Base-by-base conservation (phyloP, 2,797 vertebrate species). In the Enoplosus armatus region DNA sequence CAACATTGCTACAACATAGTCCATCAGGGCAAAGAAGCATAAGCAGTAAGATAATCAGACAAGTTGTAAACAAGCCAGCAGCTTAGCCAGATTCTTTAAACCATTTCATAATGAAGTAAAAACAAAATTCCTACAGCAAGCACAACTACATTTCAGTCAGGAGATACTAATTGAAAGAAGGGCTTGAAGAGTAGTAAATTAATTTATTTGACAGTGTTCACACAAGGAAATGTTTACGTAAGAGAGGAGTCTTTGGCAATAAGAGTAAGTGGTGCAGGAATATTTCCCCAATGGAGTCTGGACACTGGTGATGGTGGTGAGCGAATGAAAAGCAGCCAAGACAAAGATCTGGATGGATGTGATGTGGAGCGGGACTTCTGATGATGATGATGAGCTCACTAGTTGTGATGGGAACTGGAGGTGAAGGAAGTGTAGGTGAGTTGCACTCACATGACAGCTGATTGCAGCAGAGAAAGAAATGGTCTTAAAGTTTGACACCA, bases 391-490 rank as follows among this genome's bases (percentile, higher is more conserved):
- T 26, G 20, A 62, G 14, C 27, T 58, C 37, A 31, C 18, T 8
- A 3, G 56, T 10, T 58, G 10, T 37, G 1, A 11, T 27, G 43
- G 31, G 39, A 70, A 48, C 27, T 35, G 6, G 16, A 43, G 26
- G 14, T 18, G 7, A 64, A 27, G 16, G 35, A 53, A 48, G n/a
- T 48, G 51, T n/a, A 14, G 2, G 26, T 27, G 22, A 10, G 20
- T 12, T 31, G 9, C 20, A 6, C 14, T 31, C 26, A 29, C 18
- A 27, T 27, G 31, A 27, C 60, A 54, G 39, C 39, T 37, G 61
- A 47, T 37, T 41, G 53, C 72, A 55, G 60, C 50, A 33, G n/a
- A 55, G 70, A 31, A 43, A 31, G 16, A 29, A 68, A 55, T 15
- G n/a, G 31, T 31, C 47, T 63, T n/a, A 18, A 43, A 8, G 43